phyloP scores from a whole-genome alignment of 2,113 vertebrate species.

The Neodontobutis hainanensis region DNA sequence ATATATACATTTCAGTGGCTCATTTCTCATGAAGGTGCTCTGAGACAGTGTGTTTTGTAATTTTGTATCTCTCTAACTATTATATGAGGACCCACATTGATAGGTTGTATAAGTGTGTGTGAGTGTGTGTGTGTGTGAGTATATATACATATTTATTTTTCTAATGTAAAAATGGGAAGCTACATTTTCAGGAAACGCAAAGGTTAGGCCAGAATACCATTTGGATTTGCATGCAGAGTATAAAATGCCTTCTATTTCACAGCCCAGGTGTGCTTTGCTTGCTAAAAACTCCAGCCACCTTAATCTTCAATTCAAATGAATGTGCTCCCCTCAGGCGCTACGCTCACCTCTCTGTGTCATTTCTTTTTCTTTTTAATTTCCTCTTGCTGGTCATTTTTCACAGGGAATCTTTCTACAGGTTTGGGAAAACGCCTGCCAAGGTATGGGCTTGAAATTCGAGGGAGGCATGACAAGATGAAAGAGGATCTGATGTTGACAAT shows the following conservation, averaged over 20 bases:
- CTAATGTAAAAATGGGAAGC: background rate
- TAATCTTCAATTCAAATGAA: slow-evolving; percentile 64
- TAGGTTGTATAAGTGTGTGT: too few species aligned
- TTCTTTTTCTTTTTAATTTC: slow-evolving; percentile 60
- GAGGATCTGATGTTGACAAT: slow-evolving; percentile 26
- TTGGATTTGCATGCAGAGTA: slow-evolving; percentile 3
- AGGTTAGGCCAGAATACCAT: slow-evolving; percentile 2
- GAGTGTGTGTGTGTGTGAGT: too few species aligned
- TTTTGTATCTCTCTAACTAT: too few species aligned
- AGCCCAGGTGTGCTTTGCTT: slow-evolving; percentile 50
- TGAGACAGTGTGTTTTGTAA: too few species aligned
- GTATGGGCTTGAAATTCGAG: slow-evolving; percentile 30
- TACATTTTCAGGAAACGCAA: slow-evolving; percentile 9
- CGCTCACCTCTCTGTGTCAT: slow-evolving; percentile 54
- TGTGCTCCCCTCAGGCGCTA: slow-evolving; percentile 47
- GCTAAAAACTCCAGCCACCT: slow-evolving; percentile 48
- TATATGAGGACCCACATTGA: too few species aligned
- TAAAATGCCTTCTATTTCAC: background rate
- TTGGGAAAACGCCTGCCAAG: slow-evolving; percentile 29
- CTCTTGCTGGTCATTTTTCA: slow-evolving; percentile 58
- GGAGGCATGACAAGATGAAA: slow-evolving; percentile 44
- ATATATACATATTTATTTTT: background rate
- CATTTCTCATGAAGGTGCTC: too few species aligned
- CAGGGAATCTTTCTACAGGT: slow-evolving; percentile 35
- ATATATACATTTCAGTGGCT: too few species aligned